Conservation (phyloP, 2,888 invertebrate species). For the Mythimna pallens region DNA sequence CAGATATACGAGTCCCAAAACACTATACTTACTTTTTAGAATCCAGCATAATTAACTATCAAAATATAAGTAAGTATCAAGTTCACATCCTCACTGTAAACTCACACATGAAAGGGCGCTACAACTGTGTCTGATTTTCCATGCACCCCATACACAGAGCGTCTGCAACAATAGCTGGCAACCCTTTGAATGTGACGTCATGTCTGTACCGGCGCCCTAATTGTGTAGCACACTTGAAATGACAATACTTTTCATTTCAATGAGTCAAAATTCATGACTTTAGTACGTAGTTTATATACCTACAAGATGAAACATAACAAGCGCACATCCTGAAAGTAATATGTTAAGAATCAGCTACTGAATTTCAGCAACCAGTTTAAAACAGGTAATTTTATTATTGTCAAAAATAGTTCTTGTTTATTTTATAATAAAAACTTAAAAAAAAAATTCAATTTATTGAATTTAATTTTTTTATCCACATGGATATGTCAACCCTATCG, state of each 20-base stretch:
- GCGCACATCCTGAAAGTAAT: too few species aligned
- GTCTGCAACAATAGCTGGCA: constrained; percentile 18
- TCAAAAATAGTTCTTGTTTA: too few species aligned
- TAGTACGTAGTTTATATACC: background rate
- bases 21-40: too few species aligned
- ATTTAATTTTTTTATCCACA: too few species aligned
- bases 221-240: background rate
- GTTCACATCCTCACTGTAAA: background rate
- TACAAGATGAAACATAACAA: background rate
- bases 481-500: too few species aligned
- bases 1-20: too few species aligned
- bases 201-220: background rate
- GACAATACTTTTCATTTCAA: constrained; percentile 1
- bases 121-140: constrained; percentile 22
- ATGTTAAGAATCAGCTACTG: too few species aligned
- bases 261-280: constrained; percentile 8
- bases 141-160: background rate
- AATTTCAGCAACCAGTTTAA: too few species aligned
- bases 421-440: too few species aligned
- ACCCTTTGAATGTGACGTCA: constrained; percentile 24
- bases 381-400: too few species aligned
- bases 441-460: too few species aligned
- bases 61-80: background rate
- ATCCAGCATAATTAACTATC: background rate
- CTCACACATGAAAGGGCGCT: background rate